Conservation (phyloP, 1,140 invertebrate genomes). For the Pseudomyrmex pallidus region DNA sequence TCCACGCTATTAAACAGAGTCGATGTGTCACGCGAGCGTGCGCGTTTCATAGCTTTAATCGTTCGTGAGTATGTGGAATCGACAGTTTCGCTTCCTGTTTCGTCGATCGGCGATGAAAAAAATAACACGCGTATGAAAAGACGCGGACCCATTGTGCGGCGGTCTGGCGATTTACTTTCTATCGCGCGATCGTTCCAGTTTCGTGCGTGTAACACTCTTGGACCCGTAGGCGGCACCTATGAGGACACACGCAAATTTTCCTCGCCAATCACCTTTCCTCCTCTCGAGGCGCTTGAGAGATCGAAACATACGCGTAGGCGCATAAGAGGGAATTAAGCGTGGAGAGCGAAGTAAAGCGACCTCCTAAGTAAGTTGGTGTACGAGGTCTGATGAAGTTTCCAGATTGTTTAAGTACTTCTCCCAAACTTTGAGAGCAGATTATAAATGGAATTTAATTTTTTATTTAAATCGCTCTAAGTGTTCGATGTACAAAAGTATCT, state of each 20-base stretch:
- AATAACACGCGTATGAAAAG: background rate
- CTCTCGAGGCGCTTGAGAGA: background rate
- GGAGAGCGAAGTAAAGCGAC: background rate
- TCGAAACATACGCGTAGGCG: background rate
- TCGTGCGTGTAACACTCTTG: background rate
- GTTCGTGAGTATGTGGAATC: background rate
- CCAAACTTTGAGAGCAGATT: too few species aligned
- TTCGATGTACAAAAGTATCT: background rate
- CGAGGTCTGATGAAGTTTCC: background rate
- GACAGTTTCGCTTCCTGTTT: slow-evolving; percentile 17
- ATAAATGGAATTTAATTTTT: background rate
- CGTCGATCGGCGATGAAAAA: background rate
- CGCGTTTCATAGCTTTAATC: slow-evolving; percentile 31
- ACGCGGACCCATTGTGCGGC: slow-evolving; percentile 5
- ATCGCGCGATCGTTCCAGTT: slow-evolving; percentile 23
- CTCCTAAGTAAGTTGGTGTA: background rate
- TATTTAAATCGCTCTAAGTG: background rate
- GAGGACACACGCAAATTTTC: slow-evolving; percentile 23
- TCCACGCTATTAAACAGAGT: background rate
- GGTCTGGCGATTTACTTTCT: slow-evolving; percentile 30
- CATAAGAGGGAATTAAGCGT: background rate
- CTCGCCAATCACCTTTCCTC: background rate
- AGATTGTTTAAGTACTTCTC: background rate
- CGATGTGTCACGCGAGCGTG: slow-evolving; percentile 19
- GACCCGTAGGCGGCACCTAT: slow-evolving; percentile 8